Base-by-base conservation (phyloP, 2,888 invertebrate species). In the Aplocera efformata region DNA sequence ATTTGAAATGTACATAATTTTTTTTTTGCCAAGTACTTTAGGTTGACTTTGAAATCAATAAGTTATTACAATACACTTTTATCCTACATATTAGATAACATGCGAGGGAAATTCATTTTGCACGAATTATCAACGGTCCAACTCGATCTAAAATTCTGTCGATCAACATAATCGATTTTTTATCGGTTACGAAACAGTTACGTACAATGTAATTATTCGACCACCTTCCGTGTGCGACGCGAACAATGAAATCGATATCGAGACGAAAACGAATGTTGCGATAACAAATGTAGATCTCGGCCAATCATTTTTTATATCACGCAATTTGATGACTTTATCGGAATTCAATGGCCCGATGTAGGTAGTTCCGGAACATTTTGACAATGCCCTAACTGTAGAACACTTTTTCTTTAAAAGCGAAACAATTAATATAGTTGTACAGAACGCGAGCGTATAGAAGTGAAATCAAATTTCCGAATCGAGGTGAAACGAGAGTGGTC, bases 231-330 rank as follows among this genome's bases (percentile, higher is more conserved):
- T 76, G 69, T 77, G 72, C 73, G 71, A 66, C 69, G 63, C 53
- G 67, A 72, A 82, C 83, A 81, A 83, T 83, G 72, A 77, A 80
- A 78, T 70, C 72, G 71, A 77, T 77, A 80, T 77, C 71, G 67
- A 76, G 68, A 71, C 66, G 72, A 73, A 79, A 79, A 73, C 69
- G 68, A 68, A 53, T 48, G 58, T 67, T 69, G 65, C 67, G 59
- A 62, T 68, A 69, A 70, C 71, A 56, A 63, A 68, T 65, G 63
- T 76, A 76, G 78, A 82, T 80, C 78, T 73, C 79, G 78, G 80
- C 73, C 79, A 77, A 59, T 69, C 70, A 75, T 75, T 79, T 77
- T 81, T 76, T 63, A 77, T 70, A 60, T 65, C 77, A 80, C 75
- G 79, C 79, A 73, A 77, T 75, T 72, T 67, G 67, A 68, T 67